Evolutionary conservation across 1,140 invertebrate genomes (phyloP).

Genomic region (Callitettix versicolor): DNA sequence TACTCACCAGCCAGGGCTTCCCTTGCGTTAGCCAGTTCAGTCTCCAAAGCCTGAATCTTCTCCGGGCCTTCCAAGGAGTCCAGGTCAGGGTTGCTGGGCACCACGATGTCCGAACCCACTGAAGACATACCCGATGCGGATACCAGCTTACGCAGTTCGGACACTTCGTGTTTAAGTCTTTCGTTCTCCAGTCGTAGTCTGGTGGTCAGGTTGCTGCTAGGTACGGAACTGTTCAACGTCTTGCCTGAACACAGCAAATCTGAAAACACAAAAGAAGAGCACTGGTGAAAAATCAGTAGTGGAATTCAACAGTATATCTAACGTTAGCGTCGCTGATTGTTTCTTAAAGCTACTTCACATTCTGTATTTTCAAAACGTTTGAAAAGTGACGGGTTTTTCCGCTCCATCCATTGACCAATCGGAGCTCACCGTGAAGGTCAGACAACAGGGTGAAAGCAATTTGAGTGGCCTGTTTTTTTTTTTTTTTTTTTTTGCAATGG

Average conservation of each 20-base stretch:
- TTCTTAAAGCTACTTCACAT: no score
- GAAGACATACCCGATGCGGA: constrained; percentile 20
- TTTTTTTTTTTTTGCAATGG: no score
- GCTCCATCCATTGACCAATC: no score
- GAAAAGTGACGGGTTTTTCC: no score
- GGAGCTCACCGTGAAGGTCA: no score
- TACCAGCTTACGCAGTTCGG: constrained; percentile 28
- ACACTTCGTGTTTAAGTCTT: constrained; percentile 51
- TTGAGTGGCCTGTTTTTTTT: no score
- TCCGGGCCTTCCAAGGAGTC: constrained; percentile 18
- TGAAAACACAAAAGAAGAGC: no score
- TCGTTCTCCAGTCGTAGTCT: constrained; percentile 54
- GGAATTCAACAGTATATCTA: no score
- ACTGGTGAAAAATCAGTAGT: no score
- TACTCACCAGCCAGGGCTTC: constrained; percentile 44
- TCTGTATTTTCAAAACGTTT: no score
- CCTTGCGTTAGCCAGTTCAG: constrained; percentile 40
- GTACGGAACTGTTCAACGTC: not conserved
- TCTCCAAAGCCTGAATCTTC: constrained; percentile 30
- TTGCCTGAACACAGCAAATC: not conserved
- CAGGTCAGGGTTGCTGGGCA: constrained; percentile 34
- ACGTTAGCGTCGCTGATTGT: no score
- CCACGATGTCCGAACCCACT: constrained; percentile 35
- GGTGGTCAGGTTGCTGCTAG: constrained; percentile 17
- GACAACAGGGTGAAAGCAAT: no score